Base-by-base conservation (phyloP, 2,113 vertebrate species). In the Dasyprocta punctata region DNA sequence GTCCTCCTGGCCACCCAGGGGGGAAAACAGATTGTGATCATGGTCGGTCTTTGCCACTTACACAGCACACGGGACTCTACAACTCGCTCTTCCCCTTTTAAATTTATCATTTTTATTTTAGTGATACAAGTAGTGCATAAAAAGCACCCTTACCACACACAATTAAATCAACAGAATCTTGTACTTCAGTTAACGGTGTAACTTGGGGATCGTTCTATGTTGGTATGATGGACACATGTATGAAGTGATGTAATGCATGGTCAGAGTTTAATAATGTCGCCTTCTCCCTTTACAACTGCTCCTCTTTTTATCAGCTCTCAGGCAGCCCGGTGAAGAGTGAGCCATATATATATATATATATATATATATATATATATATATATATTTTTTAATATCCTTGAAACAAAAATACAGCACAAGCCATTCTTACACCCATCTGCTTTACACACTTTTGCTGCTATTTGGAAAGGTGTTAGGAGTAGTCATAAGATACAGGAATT, bases 401-500 rank as follows among this genome's bases (percentile, higher is more conserved):
- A 58, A 63, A 80, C 17, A 17, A 61, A 58, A 65, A 41, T 52
- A 36, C 8, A 8, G 22, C 44, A 3, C 26, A 77, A 71, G 44
- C 82, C 58, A 71, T 83, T 92, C 54, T 61, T 33, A 86, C 41
- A 44, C 36, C 36, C 19, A 30, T 65, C n/a, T 33, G 47, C 12
- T 75, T 90, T 83, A 36, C 73, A 30, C 60, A 58, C 52, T 81
- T 94, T n/a, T 81, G 77, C 54, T 80, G 36, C 69, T 95, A 12
- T 36, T 67, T 93, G 86, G 83, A 89, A 80, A 94, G 77, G 61
- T 85, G 88, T 65, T 89, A 30, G n/a, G 96, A 89, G n/a, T 30
- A 41, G 36, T 75, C 41, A 26, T 47, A 81, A 90, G 75, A 52
- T 14, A 26, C 20, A 11, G 60, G 56, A 84, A 81, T 69, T 88